phyloP scores from a whole-genome alignment of 2,113 vertebrate species.

The Oxyura jamaicensis region DNA sequence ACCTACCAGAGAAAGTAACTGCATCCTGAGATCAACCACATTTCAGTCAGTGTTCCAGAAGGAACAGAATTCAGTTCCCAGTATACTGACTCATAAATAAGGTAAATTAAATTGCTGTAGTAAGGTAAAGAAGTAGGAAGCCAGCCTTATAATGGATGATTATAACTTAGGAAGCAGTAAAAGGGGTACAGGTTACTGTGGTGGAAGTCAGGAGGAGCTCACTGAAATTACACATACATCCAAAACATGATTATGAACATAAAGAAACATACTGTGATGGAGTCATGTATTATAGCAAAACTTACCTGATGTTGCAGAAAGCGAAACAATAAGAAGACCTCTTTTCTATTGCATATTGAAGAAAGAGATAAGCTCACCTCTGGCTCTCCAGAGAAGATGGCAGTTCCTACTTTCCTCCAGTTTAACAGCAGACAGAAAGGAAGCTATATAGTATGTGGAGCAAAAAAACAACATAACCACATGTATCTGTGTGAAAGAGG shows the following conservation, averaged over 20 bases:
- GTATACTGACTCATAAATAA: background rate
- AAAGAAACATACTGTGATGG: background rate
- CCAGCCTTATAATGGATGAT: no score
- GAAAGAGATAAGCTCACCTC: background rate
- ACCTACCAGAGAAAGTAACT: background rate
- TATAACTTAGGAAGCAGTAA: background rate
- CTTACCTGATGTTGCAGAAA: background rate
- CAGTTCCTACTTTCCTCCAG: background rate
- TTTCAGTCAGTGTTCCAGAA: background rate
- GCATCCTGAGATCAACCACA: background rate
- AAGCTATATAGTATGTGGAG: background rate
- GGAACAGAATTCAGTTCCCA: background rate
- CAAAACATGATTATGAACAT: background rate
- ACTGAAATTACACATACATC: background rate
- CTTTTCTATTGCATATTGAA: background rate
- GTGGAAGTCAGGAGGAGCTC: background rate
- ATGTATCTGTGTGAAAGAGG: background rate
- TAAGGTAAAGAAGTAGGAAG: background rate
- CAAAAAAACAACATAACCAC: background rate
- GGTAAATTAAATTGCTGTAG: background rate
- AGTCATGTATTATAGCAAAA: background rate
- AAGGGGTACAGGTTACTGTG: background rate
- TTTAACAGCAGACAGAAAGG: no score
- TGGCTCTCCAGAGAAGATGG: background rate
- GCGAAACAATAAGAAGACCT: background rate